Conservation (phyloP, 2,797 vertebrate species). For the Taenioides sp. region DNA sequence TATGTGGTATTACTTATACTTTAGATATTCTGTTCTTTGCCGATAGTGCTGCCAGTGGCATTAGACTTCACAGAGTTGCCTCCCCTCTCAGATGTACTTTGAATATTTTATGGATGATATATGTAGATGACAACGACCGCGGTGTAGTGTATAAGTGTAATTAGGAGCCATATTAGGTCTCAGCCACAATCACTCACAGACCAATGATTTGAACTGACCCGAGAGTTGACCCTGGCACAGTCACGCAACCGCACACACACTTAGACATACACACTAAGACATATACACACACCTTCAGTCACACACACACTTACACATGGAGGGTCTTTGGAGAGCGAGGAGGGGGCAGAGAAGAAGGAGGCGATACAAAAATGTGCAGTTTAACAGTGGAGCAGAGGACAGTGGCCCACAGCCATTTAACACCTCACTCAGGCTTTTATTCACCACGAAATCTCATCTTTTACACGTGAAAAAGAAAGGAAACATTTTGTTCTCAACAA, state of each 20-base stretch:
- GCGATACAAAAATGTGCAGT: constrained; percentile 23
- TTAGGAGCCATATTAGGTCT: constrained; percentile 64
- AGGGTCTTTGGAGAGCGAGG: constrained; percentile 40
- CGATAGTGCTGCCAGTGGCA: background rate
- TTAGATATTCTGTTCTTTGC: background rate
- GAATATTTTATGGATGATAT: constrained; percentile 38
- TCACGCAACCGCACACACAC: constrained; percentile 55
- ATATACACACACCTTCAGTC: no score
- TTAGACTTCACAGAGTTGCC: background rate
- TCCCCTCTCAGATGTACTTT: constrained; percentile 23
- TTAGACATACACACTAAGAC: constrained; percentile 3
- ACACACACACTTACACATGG: constrained; percentile 18
- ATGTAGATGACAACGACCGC: constrained; percentile 33
- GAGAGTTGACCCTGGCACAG: constrained; percentile 55
- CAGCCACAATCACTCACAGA: constrained; percentile 60
- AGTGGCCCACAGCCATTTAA: constrained; percentile 5
- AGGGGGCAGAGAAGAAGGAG: constrained; percentile 32
- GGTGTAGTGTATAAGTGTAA: constrained; percentile 39
- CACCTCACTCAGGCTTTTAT: constrained; percentile 15
- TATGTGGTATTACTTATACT: background rate
- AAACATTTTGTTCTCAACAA: background rate
- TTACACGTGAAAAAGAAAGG: background rate
- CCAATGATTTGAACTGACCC: constrained; percentile 68
- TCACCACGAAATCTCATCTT: constrained; percentile 1
- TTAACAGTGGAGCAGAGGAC: constrained; percentile 30